Base-by-base conservation (phyloP, 2,113 vertebrate genomes). In the Centropus unirufus region DNA sequence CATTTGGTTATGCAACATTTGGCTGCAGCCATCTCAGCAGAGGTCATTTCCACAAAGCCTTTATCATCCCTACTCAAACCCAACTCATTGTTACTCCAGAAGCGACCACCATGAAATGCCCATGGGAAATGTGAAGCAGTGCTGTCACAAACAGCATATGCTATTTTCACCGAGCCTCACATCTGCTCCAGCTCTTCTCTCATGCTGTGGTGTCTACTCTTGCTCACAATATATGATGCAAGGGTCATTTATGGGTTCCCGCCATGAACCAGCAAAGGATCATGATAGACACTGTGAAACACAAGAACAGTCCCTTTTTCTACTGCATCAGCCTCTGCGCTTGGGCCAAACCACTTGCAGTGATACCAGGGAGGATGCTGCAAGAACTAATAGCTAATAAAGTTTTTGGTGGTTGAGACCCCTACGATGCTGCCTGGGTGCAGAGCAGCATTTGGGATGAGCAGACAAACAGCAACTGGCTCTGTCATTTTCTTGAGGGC, bases 191-290 rank as follows among this genome's bases (percentile, higher is more conserved):
- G 24, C 32, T 75, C 22, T 62, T 55, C 29, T 81, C 47, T 36
- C 36, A 19, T 1, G 3, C 46, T 83, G 21, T 0, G 1, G 3
- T 76, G 29, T 69, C 32, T 47, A 2, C 21, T 64, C 49, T 62
- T 39, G 44, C 8, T 72, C 49, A 44, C 2, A 4, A 61, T 36
- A 49, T 14, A 21, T 26, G 68, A 73, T 40, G 14, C 16, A 3
- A 77, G 44, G 55, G 21, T 39, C 46, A 70, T 19, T 27, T 42
- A 2, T 32, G 20, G n/a, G n/a, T 62, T 83, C 46, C 30, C 36
- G 16, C 36, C 47, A 19, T 59, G 30, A 23, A 32, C 14, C 46
- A 91, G 21, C 29, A 81, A 47, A 81, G 40, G 15, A 47, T 11
- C 19, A 10, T 10, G 14, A 11, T 26, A 36, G 26, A 20, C 17